phyloP scores from a whole-genome alignment of 1,140 invertebrate species.

The Trichoplusia ni region DNA sequence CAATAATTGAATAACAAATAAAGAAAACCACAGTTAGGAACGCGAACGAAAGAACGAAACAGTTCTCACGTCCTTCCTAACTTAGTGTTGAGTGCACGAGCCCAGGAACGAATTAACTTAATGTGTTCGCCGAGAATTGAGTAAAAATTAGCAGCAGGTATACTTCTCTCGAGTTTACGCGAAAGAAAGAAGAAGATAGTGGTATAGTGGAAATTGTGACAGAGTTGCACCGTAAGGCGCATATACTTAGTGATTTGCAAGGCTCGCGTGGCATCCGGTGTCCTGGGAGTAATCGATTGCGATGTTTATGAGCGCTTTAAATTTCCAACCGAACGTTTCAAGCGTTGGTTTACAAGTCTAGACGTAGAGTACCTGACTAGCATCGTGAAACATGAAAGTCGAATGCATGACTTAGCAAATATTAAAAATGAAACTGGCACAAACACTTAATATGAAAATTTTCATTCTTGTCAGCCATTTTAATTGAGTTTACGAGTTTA shows the following conservation, averaged over 20 bases:
- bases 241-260: slow-evolving; percentile 45
- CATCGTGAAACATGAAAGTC: background rate
- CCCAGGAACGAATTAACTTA: slow-evolving; percentile 58
- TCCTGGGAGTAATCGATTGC: slow-evolving; percentile 55
- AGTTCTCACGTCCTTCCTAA: slow-evolving; percentile 47
- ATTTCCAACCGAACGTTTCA: slow-evolving; percentile 51
- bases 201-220: background rate
- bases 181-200: background rate
- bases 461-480: too few species aligned
- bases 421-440: background rate
- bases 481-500: too few species aligned
- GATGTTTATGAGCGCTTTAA: slow-evolving; percentile 65
- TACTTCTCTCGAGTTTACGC: slow-evolving; percentile 16
- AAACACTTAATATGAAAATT: too few species aligned
- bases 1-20: slow-evolving; percentile 42
- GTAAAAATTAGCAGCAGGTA: slow-evolving; percentile 48
- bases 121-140: slow-evolving; percentile 51
- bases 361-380: slow-evolving; percentile 3
- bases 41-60: slow-evolving; percentile 35
- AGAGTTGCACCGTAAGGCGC: slow-evolving; percentile 31
- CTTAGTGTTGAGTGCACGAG: slow-evolving; percentile 50
- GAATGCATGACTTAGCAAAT: background rate
- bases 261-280: slow-evolving; percentile 44
- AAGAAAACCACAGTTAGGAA: slow-evolving; percentile 30
- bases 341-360: background rate